A percentile compares a stretch with the other conserved stretches of the same genome.
These are phyloP conservation scores for Salvelinus alpinus DNA, from an alignment of 2,113 vertebrate genomes.

Conservation along the genomic window DNA sequence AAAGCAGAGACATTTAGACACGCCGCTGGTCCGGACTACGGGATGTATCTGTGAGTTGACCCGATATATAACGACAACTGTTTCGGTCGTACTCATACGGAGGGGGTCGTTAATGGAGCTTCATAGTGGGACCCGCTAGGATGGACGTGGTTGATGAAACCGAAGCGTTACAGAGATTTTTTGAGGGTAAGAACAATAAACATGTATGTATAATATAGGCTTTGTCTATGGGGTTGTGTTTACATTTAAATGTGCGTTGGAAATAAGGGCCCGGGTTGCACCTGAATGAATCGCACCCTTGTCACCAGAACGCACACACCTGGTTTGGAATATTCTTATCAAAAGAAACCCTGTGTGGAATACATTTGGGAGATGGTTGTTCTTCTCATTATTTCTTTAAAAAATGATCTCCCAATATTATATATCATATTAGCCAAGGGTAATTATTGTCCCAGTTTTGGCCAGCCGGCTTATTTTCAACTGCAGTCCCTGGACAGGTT, in stretches of 20 bases:
- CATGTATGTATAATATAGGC: background rate
- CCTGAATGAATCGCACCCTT: background rate
- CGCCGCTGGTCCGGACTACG: slow-evolving; percentile 13
- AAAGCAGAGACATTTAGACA: slow-evolving; percentile 8
- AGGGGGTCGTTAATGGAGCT: slow-evolving; percentile 77
- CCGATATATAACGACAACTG: slow-evolving; percentile 60
- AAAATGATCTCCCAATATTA: background rate
- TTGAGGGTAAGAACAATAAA: slow-evolving; percentile 84
- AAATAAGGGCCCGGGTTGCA: background rate
- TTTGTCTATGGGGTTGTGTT: background rate
- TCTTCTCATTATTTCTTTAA: background rate
- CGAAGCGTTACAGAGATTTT: slow-evolving; percentile 96
- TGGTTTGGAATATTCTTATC: background rate
- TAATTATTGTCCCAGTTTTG: background rate
- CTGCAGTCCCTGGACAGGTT: no score
- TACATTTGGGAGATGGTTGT: background rate
- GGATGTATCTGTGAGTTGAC: slow-evolving; percentile 63
- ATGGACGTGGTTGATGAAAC: slow-evolving; percentile 99
- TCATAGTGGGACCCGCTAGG: slow-evolving; percentile 77
- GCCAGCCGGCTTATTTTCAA: background rate
- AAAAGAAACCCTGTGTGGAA: background rate
- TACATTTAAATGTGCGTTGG: background rate
- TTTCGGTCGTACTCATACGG: slow-evolving; percentile 50
- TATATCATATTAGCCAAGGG: no score
- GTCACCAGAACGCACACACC: background rate